Percentiles rank a stretch among this genome's conserved stretches.
phyloP scores from a whole-genome alignment of 1,140 invertebrate genomes.

The Plutomurus gul region DNA sequence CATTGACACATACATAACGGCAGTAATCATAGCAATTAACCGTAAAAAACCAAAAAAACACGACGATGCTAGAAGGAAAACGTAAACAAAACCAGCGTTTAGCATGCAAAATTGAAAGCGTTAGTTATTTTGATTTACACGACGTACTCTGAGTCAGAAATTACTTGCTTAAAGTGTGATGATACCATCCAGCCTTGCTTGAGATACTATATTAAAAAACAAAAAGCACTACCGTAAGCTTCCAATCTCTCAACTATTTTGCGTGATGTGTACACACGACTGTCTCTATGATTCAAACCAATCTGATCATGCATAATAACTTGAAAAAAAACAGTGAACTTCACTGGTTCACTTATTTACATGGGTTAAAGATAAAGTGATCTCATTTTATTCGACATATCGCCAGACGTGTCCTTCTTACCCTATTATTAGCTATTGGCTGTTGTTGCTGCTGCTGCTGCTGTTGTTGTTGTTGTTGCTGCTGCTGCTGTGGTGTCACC shows the following conservation, averaged over 20 bases:
- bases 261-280: conserved; percentile 25
- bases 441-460: background rate
- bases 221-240: conserved; percentile 48
- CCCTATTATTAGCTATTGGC: conserved; percentile 49
- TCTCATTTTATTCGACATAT: conserved; percentile 45
- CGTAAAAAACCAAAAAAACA: background rate
- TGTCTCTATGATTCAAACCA: conserved; percentile 28
- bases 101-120: conserved; percentile 31
- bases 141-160: conserved; percentile 60
- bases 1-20: conserved; percentile 10
- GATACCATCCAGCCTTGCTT: conserved; percentile 91
- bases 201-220: conserved; percentile 36
- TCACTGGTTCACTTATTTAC: conserved; percentile 15
- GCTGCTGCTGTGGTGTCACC: background rate
- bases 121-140: conserved; percentile 41
- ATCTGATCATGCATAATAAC: conserved; percentile 32
- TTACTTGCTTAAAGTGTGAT: conserved; percentile 91
- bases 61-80: background rate
- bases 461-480: background rate
- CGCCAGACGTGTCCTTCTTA: conserved; percentile 38
- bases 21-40: conserved; percentile 13
- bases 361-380: conserved; percentile 23
- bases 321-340: conserved; percentile 30
- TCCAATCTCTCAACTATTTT: conserved; percentile 42
- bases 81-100: conserved; percentile 35